A percentile compares a stretch with the other conserved stretches of the same genome.
These are phyloP conservation scores for Mesorhabditis spiculigera DNA, from an alignment of 2,888 invertebrate genomes.

Conservation along the genomic window DNA sequence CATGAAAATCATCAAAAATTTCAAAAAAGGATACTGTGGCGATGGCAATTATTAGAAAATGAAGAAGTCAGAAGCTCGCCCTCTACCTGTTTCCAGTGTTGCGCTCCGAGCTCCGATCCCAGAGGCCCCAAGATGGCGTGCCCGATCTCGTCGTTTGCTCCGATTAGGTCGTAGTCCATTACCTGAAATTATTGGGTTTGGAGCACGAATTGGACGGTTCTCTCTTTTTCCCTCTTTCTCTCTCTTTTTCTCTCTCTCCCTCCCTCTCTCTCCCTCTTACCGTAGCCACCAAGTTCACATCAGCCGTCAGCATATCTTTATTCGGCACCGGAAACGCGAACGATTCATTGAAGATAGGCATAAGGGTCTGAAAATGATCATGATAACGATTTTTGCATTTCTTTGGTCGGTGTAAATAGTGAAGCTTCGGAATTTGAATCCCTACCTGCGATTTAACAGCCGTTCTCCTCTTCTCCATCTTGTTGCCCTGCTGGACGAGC, in stretches of 20 bases:
- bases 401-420: too few relatives aligned
- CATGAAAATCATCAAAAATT: too few relatives aligned
- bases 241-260: background rate
- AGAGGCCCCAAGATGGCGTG: conserved; percentile 53
- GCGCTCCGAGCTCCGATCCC: conserved; percentile 45
- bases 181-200: conserved; percentile 30
- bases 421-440: too few relatives aligned
- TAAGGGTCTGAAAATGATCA: conserved; percentile 20
- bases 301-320: conserved; percentile 38
- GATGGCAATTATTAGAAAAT: too few relatives aligned
- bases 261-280: conserved; percentile 22
- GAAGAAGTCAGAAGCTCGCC: too few relatives aligned
- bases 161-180: conserved; percentile 57
- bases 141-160: conserved; percentile 55
- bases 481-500: conserved; percentile 56
- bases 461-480: conserved; percentile 57
- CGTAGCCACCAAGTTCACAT: conserved; percentile 53
- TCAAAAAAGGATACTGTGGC: too few relatives aligned
- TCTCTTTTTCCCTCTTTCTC: background rate
- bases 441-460: conserved; percentile 41
- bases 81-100: conserved; percentile 52
- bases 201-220: background rate
- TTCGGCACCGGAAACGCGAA: conserved; percentile 54
- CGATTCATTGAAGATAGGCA: conserved; percentile 56
- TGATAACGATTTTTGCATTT: too few relatives aligned